Base-by-base conservation (phyloP, 2,113 vertebrate genomes). In the Sceloporus tristichus region DNA sequence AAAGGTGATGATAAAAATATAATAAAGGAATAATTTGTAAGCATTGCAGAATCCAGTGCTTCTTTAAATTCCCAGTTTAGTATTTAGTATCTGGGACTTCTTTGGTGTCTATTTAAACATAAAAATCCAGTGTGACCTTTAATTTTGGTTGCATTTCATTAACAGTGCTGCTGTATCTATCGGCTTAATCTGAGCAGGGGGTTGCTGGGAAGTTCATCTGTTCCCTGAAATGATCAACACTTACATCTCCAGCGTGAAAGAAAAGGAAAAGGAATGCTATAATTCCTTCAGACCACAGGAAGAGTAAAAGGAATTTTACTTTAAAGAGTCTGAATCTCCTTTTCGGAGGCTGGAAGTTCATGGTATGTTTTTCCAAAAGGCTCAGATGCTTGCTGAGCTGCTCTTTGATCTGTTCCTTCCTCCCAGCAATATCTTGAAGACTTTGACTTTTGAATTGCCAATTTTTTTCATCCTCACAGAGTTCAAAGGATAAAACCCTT, bases 331-430 rank as follows among this genome's bases (percentile, higher is more conserved):
- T 9, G n/a, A 54, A 62, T 78, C 65, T 19, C 21, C 40, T 66
- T 87, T 88, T 23, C 9, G 79, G 78, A 84, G 27, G 42, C 29
- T 80, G 21, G 13, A 79, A 86, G 27, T 83, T 86, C 79, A 68
- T 34, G 13, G 48, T 18, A 83, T 77, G 9, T 70, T 84, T 68
- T 34, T 29, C 21, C 5, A 3, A 56, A 84, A 53, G 5, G 5
- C 11, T 82, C 79, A 68, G 84, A 56, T 38, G 18, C 62, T 82
- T 27, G 19, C 79, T 78, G 48, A 86, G 74, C 66, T 83, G 65
- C 48, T 71, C 62, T 90, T 86, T 78, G 79, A 86, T 59, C 79
- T 86, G 10, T 29, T 78, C 65, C 19, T 78, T 70, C 73, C 85
- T 90, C 25, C 65, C 82, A 34, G 79, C 21, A 81, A 23, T 48